Conservation (phyloP, 2,797 vertebrate genomes). For the Cossypha dichroa region DNA sequence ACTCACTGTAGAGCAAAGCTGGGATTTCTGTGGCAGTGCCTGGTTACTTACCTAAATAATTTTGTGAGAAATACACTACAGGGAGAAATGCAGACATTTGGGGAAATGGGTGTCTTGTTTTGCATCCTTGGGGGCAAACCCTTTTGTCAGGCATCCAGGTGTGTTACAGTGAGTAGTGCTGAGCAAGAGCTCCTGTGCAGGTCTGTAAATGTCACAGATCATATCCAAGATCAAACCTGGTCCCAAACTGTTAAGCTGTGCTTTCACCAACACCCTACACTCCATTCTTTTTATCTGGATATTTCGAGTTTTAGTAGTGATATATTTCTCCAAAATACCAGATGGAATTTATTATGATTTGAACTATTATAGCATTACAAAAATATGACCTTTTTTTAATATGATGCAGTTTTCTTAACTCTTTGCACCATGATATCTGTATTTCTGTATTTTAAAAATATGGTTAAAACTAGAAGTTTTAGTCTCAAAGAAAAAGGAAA, state of each 20-base stretch:
- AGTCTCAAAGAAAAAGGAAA: rapidly evolving
- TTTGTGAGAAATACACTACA: neutral
- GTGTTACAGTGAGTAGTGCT: neutral
- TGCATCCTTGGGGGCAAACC: neutral
- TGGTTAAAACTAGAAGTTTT: neutral
- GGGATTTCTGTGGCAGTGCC: neutral
- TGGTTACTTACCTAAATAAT: neutral
- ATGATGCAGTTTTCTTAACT: neutral
- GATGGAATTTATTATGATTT: constrained; percentile 61
- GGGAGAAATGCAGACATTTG: neutral
- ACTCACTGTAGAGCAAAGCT: neutral
- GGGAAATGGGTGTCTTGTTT: neutral
- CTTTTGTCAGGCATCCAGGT: neutral
- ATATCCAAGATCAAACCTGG: neutral
- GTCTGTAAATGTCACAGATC: neutral
- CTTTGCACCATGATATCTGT: neutral
- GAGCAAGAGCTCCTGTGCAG: neutral
- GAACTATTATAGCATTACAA: constrained; percentile 13
- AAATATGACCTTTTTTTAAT: constrained; percentile 39
- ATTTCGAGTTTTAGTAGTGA: constrained; percentile 17
- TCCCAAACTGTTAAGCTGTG: neutral
- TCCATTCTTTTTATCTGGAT: constrained; percentile 1
- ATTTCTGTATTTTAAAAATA: neutral
- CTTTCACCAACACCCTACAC: constrained; percentile 9
- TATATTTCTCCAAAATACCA: constrained; percentile 54